These are phyloP conservation scores for Halictus rubicundus DNA, from an alignment of 1,140 invertebrate genomes.

Conservation along the genomic window DNA sequence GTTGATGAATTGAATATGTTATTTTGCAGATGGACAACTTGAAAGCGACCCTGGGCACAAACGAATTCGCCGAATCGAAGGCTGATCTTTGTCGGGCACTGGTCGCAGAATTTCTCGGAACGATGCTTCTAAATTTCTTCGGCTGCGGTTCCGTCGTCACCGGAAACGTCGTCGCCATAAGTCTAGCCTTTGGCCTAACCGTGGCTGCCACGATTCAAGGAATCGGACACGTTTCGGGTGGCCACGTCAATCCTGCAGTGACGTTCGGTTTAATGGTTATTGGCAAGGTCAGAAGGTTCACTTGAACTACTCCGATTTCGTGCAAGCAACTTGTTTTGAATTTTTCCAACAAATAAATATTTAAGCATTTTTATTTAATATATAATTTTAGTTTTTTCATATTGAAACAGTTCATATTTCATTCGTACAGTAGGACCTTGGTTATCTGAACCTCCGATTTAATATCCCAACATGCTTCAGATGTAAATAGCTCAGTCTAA, in stretches of 20 bases:
- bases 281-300: constrained; percentile 84
- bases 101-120: constrained; percentile 92
- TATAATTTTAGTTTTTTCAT: no score
- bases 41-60: constrained; percentile 83
- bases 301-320: no score
- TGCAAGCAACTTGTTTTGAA: no score
- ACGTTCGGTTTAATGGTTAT: constrained; percentile 89
- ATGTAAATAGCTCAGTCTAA: no score
- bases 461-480: no score
- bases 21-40: constrained; percentile 77
- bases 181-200: constrained; percentile 92
- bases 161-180: constrained; percentile 87
- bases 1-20: not conserved
- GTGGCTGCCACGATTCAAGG: constrained; percentile 90
- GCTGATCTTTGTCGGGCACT: constrained; percentile 85
- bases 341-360: no score
- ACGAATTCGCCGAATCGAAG: constrained; percentile 85
- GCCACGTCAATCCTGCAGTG: constrained; percentile 95
- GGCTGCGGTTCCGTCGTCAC: constrained; percentile 89
- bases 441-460: no score
- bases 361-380: no score
- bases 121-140: constrained; percentile 89
- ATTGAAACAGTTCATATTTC: no score
- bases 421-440: no score
- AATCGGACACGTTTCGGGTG: constrained; percentile 93